Conservation (phyloP, 2,888 invertebrate species). For the Lithosia quadra region DNA sequence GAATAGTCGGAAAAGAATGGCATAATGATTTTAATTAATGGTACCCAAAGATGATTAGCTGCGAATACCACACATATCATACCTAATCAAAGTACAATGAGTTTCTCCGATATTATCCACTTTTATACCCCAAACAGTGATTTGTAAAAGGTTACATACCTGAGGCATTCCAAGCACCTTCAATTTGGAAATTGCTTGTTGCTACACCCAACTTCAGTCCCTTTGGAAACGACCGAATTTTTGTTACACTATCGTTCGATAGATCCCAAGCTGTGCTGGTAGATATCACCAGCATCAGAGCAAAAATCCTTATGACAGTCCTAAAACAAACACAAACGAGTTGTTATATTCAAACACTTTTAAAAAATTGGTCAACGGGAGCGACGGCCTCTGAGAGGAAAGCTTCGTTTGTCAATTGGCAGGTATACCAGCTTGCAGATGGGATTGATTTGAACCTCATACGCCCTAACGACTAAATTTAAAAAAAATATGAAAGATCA, state of each 20-base stretch:
- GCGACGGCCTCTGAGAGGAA: not conserved
- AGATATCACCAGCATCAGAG: not conserved
- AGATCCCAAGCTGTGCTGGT: not conserved
- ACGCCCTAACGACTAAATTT: too few species aligned
- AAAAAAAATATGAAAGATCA: too few species aligned
- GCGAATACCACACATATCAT: too few species aligned
- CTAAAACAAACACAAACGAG: not conserved
- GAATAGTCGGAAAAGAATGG: too few species aligned
- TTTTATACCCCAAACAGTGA: not conserved
- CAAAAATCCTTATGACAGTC: not conserved
- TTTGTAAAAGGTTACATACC: not conserved
- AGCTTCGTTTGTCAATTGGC: not conserved
- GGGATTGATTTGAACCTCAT: too few species aligned
- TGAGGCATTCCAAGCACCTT: slow-evolving; percentile 10
- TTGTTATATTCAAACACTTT: not conserved
- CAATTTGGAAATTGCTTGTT: slow-evolving; percentile 8
- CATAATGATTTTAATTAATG: too few species aligned
- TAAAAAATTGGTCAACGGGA: not conserved
- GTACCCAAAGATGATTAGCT: too few species aligned
- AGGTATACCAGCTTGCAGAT: too few species aligned
- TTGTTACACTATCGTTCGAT: not conserved
- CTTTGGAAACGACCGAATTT: slow-evolving; percentile 2
- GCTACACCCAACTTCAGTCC: not conserved
- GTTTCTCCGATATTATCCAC: not conserved
- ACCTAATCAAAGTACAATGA: too few species aligned